Base-by-base conservation (phyloP, 2,888 invertebrate genomes). In the Tyria jacobaeae region DNA sequence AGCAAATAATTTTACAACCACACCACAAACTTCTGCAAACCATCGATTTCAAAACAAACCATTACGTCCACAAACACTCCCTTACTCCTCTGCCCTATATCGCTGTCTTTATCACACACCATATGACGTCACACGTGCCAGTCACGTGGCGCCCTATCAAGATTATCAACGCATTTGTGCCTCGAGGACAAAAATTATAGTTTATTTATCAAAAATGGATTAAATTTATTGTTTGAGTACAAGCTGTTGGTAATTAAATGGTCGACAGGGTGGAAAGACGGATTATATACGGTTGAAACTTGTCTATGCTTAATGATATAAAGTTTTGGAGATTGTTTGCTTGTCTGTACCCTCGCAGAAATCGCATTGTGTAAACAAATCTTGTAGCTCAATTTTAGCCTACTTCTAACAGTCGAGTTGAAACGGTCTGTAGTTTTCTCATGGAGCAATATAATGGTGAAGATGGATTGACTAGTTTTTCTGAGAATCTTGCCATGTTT, bases 111-210 rank as follows among this genome's bases (percentile, higher is more conserved):
- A 64, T 81, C 79, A 61, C 72, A 68, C 79, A 79, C 74, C 85
- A 81, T 76, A 79, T 82, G 85, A 70, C 79, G 75, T 52, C 60
- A 53, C 81, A 69, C 85, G 84, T 80, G 84, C 7, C 62, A 10
- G 76, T 47, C 88, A 84, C 88, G 88, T 80, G 88, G 54, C 72
- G 75, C 75, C 79, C 81, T 81, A 70, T 48, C 57, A 59, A 71
- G 85, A 87, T 88, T 87, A 79, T 74, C 59, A 58, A 76, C 75
- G 76, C 76, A 65, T 35, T 78, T 64, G 71, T 73, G 75, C 69
- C 35, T 55, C 21, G 56, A 47, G 52, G 54, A 63, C 55, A 62
- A 61, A 75, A 72, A 68, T 75, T 60, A 71, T 67, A 49, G 54
- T 66, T 68, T 73, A 71, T 71, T 68, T 63, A 58, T 53, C 15